Evolutionary conservation across 2,888 invertebrate species (phyloP).

Genomic region (Stenchaetothrips biformis): DNA sequence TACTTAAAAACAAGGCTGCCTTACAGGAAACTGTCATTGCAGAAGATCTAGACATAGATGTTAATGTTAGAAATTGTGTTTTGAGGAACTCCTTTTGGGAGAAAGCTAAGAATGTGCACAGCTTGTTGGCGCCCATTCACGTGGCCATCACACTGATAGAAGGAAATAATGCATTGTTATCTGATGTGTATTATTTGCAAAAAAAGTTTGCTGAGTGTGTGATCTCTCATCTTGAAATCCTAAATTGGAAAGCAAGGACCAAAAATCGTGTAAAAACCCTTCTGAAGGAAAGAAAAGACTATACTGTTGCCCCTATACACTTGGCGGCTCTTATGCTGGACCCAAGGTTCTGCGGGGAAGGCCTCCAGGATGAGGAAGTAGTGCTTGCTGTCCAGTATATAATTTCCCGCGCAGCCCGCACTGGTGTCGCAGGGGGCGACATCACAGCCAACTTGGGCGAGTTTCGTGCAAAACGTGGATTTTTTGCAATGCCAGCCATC

Average conservation of each 20-base stretch:
- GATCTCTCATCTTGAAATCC: not conserved
- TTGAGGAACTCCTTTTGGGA: not conserved
- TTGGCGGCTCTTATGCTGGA: not conserved
- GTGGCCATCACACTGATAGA: not conserved
- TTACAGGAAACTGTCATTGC: not conserved
- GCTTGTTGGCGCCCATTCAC: not conserved
- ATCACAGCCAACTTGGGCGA: not conserved
- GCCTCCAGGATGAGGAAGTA: not conserved
- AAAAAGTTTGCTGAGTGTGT: not conserved
- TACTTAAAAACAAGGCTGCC: not conserved
- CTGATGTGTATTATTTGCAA: not conserved
- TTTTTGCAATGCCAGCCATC: not conserved
- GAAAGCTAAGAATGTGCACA: not conserved
- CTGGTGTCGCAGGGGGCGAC: not conserved
- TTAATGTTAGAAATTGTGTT: not conserved
- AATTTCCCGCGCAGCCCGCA: not conserved
- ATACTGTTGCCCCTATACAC: not conserved
- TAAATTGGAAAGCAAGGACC: not conserved
- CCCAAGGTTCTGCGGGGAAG: not conserved
- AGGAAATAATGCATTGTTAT: not conserved
- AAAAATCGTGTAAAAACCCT: not conserved
- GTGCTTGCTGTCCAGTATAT: not conserved
- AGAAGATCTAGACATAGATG: not conserved
- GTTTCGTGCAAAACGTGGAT: not conserved
- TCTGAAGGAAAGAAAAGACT: not conserved